phyloP scores from a whole-genome alignment of 2,888 invertebrate genomes.

The Bedellia somnulentella region DNA sequence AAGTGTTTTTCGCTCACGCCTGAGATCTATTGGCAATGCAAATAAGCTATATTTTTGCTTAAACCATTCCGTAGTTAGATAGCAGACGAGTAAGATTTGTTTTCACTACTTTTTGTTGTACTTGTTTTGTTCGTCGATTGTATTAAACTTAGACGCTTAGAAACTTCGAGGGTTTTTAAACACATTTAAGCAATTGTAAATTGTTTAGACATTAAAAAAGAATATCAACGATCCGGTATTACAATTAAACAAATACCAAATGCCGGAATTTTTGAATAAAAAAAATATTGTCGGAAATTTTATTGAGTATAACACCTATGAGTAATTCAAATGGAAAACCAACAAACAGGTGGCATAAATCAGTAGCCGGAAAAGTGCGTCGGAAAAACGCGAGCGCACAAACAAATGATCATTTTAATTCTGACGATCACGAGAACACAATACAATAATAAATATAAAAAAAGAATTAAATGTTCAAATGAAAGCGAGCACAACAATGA shows the following conservation, averaged over 20 bases:
- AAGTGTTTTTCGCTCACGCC: slow-evolving; percentile 28
- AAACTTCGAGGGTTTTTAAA: no score
- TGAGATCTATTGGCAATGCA: slow-evolving; percentile 38
- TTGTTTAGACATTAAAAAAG: no score
- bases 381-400: slow-evolving; percentile 30
- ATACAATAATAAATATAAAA: slow-evolving; percentile 31
- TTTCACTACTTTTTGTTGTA: no score
- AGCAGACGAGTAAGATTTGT: slow-evolving; percentile 25
- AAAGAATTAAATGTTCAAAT: slow-evolving; percentile 48
- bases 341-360: slow-evolving; percentile 21
- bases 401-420: slow-evolving; percentile 38
- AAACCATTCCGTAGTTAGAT: slow-evolving; percentile 31
- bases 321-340: no score
- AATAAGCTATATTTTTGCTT: slow-evolving; percentile 40
- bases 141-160: no score
- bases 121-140: no score
- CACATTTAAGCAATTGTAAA: no score
- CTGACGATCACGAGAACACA: slow-evolving; percentile 30
- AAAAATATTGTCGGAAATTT: no score
- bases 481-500: slow-evolving; percentile 52
- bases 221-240: no score
- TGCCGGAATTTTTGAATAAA: no score
- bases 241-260: no score
- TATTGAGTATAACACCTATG: no score
- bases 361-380: slow-evolving; percentile 29